phyloP scores from a whole-genome alignment of 2,888 invertebrate species.

The Phalangium opilio region DNA sequence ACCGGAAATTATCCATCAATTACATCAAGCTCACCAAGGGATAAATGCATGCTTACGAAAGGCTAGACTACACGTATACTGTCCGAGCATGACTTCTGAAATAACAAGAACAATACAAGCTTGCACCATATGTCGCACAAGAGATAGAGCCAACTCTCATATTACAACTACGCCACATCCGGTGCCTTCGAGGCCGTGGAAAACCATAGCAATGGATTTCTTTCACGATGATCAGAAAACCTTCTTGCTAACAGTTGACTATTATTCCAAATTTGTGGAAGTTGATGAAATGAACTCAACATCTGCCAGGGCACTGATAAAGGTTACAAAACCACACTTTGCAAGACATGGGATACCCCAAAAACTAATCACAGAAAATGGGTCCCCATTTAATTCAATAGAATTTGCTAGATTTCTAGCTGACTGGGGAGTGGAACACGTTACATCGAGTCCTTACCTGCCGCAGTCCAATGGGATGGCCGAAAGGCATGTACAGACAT shows the following conservation, averaged over 20 bases:
- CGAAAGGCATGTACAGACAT: conserved; percentile 4
- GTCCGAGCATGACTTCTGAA: conserved; percentile 5
- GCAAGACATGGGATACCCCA: conserved; percentile 2
- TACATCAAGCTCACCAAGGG: conserved; percentile 4
- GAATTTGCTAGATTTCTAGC: not conserved
- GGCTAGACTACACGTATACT: too few relatives aligned
- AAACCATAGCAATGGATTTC: not conserved
- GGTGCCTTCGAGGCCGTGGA: conserved; percentile 3
- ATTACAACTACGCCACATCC: conserved; percentile 1
- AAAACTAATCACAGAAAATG: not conserved
- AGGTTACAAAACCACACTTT: not conserved
- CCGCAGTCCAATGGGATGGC: conserved; percentile 4
- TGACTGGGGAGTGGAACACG: conserved; percentile 1
- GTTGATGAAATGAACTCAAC: too few relatives aligned
- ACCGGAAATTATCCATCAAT: too few relatives aligned
- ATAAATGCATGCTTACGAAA: conserved; percentile 1
- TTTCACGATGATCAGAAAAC: too few relatives aligned
- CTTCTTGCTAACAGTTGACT: too few relatives aligned
- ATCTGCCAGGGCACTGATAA: too few relatives aligned
- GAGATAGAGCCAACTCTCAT: conserved; percentile 1
- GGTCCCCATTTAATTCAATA: conserved; percentile 4
- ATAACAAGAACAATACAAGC: conserved; percentile 1
- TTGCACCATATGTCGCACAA: conserved; percentile 7
- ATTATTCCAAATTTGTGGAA: too few relatives aligned
- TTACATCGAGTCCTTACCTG: conserved; percentile 1